A percentile compares a stretch with the other conserved stretches of the same genome.
phyloP scores from a whole-genome alignment of 2,888 invertebrate species.

The Gymnoscelis rufifasciata region DNA sequence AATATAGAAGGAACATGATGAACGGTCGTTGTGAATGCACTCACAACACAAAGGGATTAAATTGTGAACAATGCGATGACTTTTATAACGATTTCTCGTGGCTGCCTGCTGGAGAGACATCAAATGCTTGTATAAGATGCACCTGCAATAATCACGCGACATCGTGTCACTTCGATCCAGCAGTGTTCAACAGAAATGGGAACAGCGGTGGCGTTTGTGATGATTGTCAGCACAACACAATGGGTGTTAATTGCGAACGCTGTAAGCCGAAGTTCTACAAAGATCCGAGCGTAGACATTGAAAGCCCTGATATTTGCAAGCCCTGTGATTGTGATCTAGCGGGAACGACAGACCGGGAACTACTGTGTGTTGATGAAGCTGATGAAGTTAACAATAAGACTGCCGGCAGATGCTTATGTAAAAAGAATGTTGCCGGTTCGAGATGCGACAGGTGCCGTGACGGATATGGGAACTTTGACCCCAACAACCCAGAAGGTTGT shows the following conservation, averaged over 20 bases:
- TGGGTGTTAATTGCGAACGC: conserved; percentile 97
- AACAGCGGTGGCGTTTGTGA: conserved; percentile 98
- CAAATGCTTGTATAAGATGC: conserved; percentile 96
- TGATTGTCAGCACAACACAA: conserved; percentile 97
- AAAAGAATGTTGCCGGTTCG: conserved; percentile 90
- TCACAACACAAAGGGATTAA: conserved; percentile 97
- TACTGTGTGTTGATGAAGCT: conserved; percentile 93
- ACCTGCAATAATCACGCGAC: conserved; percentile 96
- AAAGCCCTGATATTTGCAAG: conserved; percentile 93
- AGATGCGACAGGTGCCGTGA: conserved; percentile 95
- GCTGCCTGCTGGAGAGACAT: conserved; percentile 97
- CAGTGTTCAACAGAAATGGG: conserved; percentile 94
- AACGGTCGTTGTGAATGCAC: conserved; percentile 98
- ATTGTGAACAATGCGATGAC: conserved; percentile 97
- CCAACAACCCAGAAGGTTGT: conserved; percentile 90
- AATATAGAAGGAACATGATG: conserved; percentile 91
- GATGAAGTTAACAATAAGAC: conserved; percentile 87
- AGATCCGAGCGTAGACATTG: conserved; percentile 89
- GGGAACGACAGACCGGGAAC: conserved; percentile 92
- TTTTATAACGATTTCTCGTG: conserved; percentile 98
- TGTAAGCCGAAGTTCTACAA: conserved; percentile 96
- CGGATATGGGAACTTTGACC: conserved; percentile 95
- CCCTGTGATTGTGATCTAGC: conserved; percentile 94
- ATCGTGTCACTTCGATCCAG: conserved; percentile 96
- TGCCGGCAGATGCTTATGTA: conserved; percentile 97